A percentile compares a stretch with the other conserved stretches of the same genome.
Conservation (phyloP, 30 jellyfish, hydroid and myxozoan genomes). For the Hydra vulgaris region DNA sequence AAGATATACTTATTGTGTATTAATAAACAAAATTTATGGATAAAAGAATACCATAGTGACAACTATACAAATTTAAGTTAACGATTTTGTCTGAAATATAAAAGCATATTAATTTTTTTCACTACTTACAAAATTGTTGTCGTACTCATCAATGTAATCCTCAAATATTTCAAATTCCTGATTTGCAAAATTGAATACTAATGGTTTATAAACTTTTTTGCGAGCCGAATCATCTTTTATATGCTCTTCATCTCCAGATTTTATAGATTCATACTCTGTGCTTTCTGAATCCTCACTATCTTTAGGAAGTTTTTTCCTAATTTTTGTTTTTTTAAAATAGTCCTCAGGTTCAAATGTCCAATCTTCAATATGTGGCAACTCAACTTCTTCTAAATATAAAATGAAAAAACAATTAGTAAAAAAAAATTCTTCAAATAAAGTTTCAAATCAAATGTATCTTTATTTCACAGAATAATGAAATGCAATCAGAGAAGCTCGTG, state of each 20-base stretch:
- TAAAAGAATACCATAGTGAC: too few species aligned
- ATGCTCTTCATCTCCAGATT: slow-evolving; percentile 21
- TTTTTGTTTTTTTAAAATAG: background rate
- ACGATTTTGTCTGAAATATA: too few species aligned
- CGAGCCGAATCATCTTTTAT: background rate
- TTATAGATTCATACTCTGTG: slow-evolving; percentile 27
- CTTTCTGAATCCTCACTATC: slow-evolving; percentile 24
- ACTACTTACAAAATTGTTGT: slow-evolving; percentile 26
- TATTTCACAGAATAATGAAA: too few species aligned
- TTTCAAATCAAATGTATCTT: too few species aligned
- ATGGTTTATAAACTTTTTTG: background rate
- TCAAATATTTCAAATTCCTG: background rate
- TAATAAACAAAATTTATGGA: too few species aligned
- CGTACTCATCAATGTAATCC: slow-evolving; percentile 24
- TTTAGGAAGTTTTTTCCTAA: slow-evolving; percentile 7
- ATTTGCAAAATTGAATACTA: background rate
- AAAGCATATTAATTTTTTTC: too few species aligned
- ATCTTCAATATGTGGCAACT: background rate
- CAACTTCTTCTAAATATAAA: background rate
- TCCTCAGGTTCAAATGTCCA: background rate
- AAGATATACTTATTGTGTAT: too few species aligned
- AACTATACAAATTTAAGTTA: too few species aligned
- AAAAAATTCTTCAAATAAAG: too few species aligned
- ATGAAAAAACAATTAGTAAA: too few species aligned
- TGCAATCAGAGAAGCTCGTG: too few species aligned